Percentiles rank a stretch among this genome's conserved stretches.
Conservation (phyloP, 1,140 invertebrate genomes). For the Goniozus legneri region DNA sequence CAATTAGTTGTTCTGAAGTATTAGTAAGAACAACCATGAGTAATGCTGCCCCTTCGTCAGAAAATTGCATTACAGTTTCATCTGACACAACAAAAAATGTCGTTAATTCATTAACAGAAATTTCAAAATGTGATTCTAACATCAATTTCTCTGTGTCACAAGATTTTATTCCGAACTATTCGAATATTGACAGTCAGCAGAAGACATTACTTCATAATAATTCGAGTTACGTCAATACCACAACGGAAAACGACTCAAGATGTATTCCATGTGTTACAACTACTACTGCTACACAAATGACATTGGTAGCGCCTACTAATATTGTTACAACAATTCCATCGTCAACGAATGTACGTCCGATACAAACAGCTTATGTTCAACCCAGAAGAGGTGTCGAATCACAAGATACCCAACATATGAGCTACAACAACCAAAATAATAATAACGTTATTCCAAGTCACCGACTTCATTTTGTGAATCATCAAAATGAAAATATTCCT, state of each 20-base stretch:
- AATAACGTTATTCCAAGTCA: slow-evolving; percentile 15
- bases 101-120: slow-evolving; percentile 10
- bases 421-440: slow-evolving; percentile 20
- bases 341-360: slow-evolving; percentile 13
- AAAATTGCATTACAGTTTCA: slow-evolving; percentile 5
- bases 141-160: slow-evolving; percentile 21
- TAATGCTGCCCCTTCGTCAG: slow-evolving; percentile 7
- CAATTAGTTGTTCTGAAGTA: no score
- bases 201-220: no score
- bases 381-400: slow-evolving; percentile 23
- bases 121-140: slow-evolving; percentile 18
- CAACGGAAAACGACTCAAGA: no score
- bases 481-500: slow-evolving; percentile 22
- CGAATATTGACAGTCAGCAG: slow-evolving; percentile 15
- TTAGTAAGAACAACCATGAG: no score
- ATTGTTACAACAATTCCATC: slow-evolving; percentile 13
- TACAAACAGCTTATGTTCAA: slow-evolving; percentile 22
- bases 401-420: slow-evolving; percentile 11
- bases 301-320: slow-evolving; percentile 1
- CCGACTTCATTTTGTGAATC: slow-evolving; percentile 15
- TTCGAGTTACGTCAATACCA: no score
- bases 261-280: no score
- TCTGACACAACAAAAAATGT: slow-evolving; percentile 6
- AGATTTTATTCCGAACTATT: slow-evolving; percentile 30
- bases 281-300: slow-evolving; percentile 9